Evolutionary conservation across 2,113 vertebrate genomes (phyloP), one percentile per base, ranked within the genome.

Genomic region (Sapayoa aenigma): DNA sequence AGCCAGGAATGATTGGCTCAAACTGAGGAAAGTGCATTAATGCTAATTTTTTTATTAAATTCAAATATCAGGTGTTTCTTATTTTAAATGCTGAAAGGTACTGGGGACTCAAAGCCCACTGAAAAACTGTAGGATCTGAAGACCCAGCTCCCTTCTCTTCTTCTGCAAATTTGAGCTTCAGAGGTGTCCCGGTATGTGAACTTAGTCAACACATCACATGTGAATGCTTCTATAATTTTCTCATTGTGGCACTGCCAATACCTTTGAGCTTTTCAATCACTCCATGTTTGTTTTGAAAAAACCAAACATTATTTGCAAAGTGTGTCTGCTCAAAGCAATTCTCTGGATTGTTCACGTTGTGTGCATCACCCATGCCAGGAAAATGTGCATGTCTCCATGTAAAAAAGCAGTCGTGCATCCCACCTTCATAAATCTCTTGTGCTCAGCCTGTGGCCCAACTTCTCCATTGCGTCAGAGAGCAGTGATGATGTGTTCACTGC

Each of bases 81-180:
- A 28, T 73, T 89, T 72, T 37, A 68, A 71, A 56, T 28, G 30
- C 55, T 68, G 60, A 71, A 59, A 62, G 27, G 47, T 84, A 11
- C 15, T 55, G 22, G 28, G 31, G 31, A 11, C n/a, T 84, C n/a
- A 84, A 92, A 83, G 4, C 15, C 39, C 52, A 33, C 15, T 56
- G 84, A 75, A 37, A 76, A 68, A 31, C 49, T 49, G 46, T 53
- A 75, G 63, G 33, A 86, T 67, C 39, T 81, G 60, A 80, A 92
- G 56, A 60, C n/a, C 6, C 11, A 30, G 6, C 24, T 85, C 46
- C 75, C 31, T 79, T 52, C 21, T 56, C 30, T 52, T 81, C 76
- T 84, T 79, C 33, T 0, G 0, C 71, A 89, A 56, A 72, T 81
- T 75, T 0, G 0, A 89, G 52, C 60, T 87, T 62, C 50, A 71